These are phyloP conservation scores for Tipula helvola DNA, from an alignment of 2,888 invertebrate genomes.

Conservation along the genomic window DNA sequence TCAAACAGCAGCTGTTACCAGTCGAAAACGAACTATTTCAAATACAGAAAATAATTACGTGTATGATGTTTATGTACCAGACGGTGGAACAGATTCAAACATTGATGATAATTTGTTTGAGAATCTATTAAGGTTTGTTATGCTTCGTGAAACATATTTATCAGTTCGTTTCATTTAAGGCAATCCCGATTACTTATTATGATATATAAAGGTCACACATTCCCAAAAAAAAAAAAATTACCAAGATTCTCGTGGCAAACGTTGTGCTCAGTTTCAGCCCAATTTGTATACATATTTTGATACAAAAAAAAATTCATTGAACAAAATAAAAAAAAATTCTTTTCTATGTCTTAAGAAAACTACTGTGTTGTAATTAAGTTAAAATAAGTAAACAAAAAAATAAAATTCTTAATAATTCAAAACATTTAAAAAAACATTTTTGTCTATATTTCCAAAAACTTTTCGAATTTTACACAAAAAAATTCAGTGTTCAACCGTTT, in stretches of 20 bases:
- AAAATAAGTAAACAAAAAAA: neutral
- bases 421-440: neutral
- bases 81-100: slow-evolving; percentile 37
- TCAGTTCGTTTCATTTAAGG: slow-evolving; percentile 5
- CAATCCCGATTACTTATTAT: neutral
- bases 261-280: neutral
- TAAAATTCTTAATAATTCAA: neutral
- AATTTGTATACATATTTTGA: neutral
- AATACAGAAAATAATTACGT: slow-evolving; percentile 36
- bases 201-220: neutral
- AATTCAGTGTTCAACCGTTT: slow-evolving; percentile 25
- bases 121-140: slow-evolving; percentile 30
- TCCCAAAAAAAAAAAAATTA: neutral
- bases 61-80: slow-evolving; percentile 50
- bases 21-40: neutral
- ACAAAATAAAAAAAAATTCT: neutral
- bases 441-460: neutral
- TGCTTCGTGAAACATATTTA: slow-evolving; percentile 6
- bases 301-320: neutral
- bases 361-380: neutral
- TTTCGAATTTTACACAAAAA: neutral
- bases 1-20: slow-evolving; percentile 17
- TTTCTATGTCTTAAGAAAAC: neutral
- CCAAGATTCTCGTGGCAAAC: neutral
- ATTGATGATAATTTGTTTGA: slow-evolving; percentile 27